Percentiles rank a stretch among this genome's conserved stretches.
Conservation (phyloP, 2,888 invertebrate species). For the Melinopterus prodromus region DNA sequence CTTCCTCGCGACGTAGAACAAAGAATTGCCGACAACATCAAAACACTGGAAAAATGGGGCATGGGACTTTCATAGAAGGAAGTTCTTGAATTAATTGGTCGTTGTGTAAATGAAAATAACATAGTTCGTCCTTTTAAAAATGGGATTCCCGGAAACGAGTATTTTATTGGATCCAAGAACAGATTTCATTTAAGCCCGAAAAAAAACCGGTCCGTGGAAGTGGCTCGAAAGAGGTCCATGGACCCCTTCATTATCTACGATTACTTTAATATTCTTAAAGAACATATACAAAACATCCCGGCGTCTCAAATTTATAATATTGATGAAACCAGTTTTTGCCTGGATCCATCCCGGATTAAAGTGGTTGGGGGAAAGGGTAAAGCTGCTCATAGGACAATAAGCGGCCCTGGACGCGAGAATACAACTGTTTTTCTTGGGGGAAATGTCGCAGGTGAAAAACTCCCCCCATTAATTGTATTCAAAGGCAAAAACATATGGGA, state of each 20-base stretch:
- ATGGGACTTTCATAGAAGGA: not conserved
- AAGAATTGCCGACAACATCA: not conserved
- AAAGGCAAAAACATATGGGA: slow-evolving; percentile 51
- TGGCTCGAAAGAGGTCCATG: not conserved
- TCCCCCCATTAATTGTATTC: slow-evolving; percentile 49
- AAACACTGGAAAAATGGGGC: not conserved
- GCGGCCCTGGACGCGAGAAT: slow-evolving; percentile 45
- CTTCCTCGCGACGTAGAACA: not conserved
- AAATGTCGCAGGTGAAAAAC: slow-evolving; percentile 42
- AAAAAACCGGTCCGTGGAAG: not conserved
- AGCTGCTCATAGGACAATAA: slow-evolving; percentile 39
- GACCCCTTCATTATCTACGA: not conserved
- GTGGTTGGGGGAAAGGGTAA: slow-evolving; percentile 28
- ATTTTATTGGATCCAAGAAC: not conserved
- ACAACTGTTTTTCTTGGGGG: slow-evolving; percentile 43
- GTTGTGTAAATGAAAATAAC: not conserved
- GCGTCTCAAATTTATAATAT: slow-evolving; percentile 31
- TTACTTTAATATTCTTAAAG: not conserved
- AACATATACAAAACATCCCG: not conserved
- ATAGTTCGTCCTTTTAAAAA: not conserved
- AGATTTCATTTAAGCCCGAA: not conserved
- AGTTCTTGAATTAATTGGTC: not conserved
- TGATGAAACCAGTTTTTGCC: slow-evolving; percentile 41
- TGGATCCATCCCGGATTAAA: slow-evolving; percentile 37
- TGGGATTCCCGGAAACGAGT: not conserved